Evolutionary conservation across 2,888 invertebrate species (phyloP), one percentile per base, ranked within the genome.

Genomic region (Dryococelus australis): DNA sequence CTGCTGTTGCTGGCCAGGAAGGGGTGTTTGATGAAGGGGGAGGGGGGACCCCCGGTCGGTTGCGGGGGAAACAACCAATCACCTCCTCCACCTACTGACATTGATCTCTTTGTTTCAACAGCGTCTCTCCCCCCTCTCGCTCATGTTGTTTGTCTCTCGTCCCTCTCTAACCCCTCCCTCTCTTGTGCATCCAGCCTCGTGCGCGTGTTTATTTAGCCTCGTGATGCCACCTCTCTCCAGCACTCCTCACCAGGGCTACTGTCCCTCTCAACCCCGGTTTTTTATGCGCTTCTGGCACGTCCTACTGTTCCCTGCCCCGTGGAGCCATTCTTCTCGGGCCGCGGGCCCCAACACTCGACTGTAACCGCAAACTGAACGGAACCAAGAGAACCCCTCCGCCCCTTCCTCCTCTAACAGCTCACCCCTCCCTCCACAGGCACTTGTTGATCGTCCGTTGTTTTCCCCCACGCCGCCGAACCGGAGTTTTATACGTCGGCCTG

Each of bases 71-170:
- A 83, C 83, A 28, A 83, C 83, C 83, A 83, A 83, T 83, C 83
- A 83, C 83, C 28, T 35, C 20, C 83, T 24, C 28, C 83, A 35
- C 83, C 28, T 12, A 35, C 28, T 85, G 81, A 81, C 87, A 87
- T 81, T 35, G 85, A 85, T 87, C 35, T 87, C 87, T 87, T 81
- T 87, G 87, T 87, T 87, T 85, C 79, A 87, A 87, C 28, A 47
- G 79, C 35, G 43, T 4, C 83, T 83, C 28, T 20, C 43, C 28
- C 2, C 28, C 35, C 20, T 27, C 80, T 28, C 12, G 35, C 28
- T 65, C 65, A 65, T 47, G 8, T 8, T 47, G 28, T 80, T 80
- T 80, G 80, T 80, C 80, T 80, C 80, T 80, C 43, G 35, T 3
- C 35, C 35, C 43, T 43, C 83, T 28, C 35, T 35, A 35, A 35